Evolutionary conservation across 2,797 vertebrate genomes (phyloP), one percentile per base, ranked within the genome.

Genomic region (Bradypus variegatus): DNA sequence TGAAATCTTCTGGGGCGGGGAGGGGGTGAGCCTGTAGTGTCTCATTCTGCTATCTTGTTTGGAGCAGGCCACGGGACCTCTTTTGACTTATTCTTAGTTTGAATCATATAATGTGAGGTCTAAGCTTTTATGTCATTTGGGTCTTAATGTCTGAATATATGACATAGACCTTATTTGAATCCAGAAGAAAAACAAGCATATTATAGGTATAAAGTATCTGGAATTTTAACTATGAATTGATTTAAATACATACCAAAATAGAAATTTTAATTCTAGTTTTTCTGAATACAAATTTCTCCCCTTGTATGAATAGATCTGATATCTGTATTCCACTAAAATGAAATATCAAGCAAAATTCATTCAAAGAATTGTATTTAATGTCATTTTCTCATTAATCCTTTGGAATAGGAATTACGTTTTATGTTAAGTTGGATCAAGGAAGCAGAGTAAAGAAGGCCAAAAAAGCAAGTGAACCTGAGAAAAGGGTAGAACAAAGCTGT

Each of bases 71-170:
- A 83, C 31, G 33, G 38, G 10, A 65, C 55, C 31, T 33, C 19
- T 91, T 94, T 93, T 92, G 83, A 92, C 55, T 87, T 93, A 45
- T 65, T 67, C 41, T 84, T 92, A 78, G 27, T 87, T 94, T 90
- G 85, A 23, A 79, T 86, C 64, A 76, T 90, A 81, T 88, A 73
- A 91, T 29, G 53, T 55, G 31, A 78, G 19, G 31, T 55, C 19
- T 93, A 31, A 58, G 10, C 67, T 81, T 0, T 88, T 64, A 53
- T 2, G 31, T 92, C 53, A 84, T 93, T 93, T 94, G 16, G 3
- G 14, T 81, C 45, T 89, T 91, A 19, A 92, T 55, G 19, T 88
- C 29, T 83, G 36, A 86, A 53, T 81, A 41, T 18, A 41, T 60
- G 31, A 62, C 76, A 48, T 60, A 81, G 53, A 27, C 55, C 41